Evolutionary conservation across 2,888 invertebrate species (phyloP).

Genomic region (Idaea straminata): DNA sequence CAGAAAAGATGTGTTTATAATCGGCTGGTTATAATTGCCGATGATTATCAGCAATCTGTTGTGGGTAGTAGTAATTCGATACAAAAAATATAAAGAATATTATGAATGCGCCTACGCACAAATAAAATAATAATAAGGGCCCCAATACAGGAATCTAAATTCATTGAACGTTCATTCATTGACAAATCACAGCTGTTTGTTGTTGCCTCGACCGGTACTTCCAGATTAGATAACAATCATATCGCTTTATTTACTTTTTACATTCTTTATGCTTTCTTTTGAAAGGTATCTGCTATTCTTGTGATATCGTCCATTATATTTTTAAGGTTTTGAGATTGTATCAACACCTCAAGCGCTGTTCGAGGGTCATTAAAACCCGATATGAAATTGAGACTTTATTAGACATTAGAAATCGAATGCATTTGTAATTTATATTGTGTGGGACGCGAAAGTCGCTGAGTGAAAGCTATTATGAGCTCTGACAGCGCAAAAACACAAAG

Average conservation of each 20-base stretch:
- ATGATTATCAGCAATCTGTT: background rate
- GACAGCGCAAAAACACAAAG: slow-evolving; percentile 12
- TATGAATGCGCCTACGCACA: slow-evolving; percentile 35
- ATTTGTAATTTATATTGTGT: slow-evolving; percentile 29
- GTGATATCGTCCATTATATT: slow-evolving; percentile 2
- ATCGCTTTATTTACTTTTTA: slow-evolving; percentile 28
- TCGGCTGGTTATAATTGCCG: background rate
- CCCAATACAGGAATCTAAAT: slow-evolving; percentile 11
- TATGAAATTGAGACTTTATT: slow-evolving; percentile 6
- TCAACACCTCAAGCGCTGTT: slow-evolving; percentile 1
- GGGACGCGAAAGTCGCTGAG: slow-evolving; percentile 33
- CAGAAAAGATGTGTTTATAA: slow-evolving; percentile 19
- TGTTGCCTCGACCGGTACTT: slow-evolving; percentile 30
- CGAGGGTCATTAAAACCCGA: slow-evolving; percentile 6
- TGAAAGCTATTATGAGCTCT: slow-evolving; percentile 29
- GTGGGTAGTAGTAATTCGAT: slow-evolving; percentile 9
- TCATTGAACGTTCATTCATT: slow-evolving; percentile 50
- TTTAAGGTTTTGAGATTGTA: background rate
- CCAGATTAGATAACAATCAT: slow-evolving; percentile 32
- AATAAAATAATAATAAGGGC: slow-evolving; percentile 35
- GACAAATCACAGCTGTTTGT: slow-evolving; percentile 44
- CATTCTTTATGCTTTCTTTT: slow-evolving; percentile 15
- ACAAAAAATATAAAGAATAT: slow-evolving; percentile 17
- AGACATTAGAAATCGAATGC: slow-evolving; percentile 11
- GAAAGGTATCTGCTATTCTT: slow-evolving; percentile 7